A percentile compares a stretch with the other conserved stretches of the same genome.
Conservation (phyloP, 2,888 invertebrate genomes). For the Amblyjoppa proteus region DNA sequence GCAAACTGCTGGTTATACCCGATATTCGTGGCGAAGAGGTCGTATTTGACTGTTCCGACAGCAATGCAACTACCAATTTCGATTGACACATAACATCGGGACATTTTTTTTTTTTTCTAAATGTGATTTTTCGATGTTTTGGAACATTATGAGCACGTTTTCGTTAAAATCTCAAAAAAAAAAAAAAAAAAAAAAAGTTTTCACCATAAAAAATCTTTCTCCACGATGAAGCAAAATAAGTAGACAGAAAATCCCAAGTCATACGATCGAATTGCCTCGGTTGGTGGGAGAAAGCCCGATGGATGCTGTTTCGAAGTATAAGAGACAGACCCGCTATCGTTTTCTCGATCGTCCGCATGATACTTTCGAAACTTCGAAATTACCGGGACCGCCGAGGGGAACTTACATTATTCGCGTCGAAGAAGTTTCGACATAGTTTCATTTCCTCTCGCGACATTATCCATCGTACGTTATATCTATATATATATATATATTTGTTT, state of each 20-base stretch:
- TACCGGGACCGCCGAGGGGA: slow-evolving; percentile 13
- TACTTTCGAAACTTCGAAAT: slow-evolving; percentile 49
- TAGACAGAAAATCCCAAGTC: background rate
- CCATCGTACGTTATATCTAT: background rate
- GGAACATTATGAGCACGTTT: too few species aligned
- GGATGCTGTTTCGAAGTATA: slow-evolving; percentile 23
- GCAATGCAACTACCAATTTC: too few species aligned
- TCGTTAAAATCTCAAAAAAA: too few species aligned
- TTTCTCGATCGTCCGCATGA: slow-evolving; percentile 2
- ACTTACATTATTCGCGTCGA: slow-evolving; percentile 28
- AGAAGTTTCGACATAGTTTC: slow-evolving; percentile 22
- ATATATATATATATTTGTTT: slow-evolving; percentile 3
- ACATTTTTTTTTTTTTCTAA: too few species aligned
- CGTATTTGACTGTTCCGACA: too few species aligned
- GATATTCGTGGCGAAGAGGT: too few species aligned
- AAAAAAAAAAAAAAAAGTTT: too few species aligned
- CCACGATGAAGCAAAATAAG: background rate
- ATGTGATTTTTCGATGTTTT: too few species aligned
- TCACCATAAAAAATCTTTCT: too few species aligned
- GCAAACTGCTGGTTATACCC: too few species aligned
- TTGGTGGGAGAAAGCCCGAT: background rate
- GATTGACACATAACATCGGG: too few species aligned
- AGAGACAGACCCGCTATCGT: slow-evolving; percentile 15
- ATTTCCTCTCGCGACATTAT: background rate
- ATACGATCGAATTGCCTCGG: slow-evolving; percentile 18